phyloP scores from a whole-genome alignment of 2,113 vertebrate species.

The Sebastes fasciatus region DNA sequence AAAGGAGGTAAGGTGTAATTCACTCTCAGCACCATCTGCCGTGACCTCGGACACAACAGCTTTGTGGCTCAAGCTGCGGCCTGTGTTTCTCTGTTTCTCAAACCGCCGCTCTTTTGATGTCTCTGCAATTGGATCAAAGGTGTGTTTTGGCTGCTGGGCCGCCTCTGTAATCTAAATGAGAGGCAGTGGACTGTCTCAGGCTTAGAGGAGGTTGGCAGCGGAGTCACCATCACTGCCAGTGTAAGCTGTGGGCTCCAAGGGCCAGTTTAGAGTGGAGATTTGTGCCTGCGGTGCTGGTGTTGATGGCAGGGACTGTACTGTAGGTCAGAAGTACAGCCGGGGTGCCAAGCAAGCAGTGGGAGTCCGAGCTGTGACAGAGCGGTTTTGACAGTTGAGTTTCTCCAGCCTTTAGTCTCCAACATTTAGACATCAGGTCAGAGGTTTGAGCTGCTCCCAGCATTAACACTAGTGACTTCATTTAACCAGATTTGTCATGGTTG shows the following conservation, averaged over 20 bases:
- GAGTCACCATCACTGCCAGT: conserved; percentile 42
- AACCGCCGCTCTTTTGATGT: conserved; percentile 56
- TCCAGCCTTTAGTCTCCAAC: conserved; percentile 28
- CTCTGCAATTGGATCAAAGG: conserved; percentile 66
- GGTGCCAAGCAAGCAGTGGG: conserved; percentile 42
- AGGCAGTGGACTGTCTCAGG: conserved; percentile 58
- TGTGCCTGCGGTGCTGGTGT: conserved; percentile 59
- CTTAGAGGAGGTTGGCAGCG: conserved; percentile 65
- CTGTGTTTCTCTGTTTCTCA: conserved; percentile 49
- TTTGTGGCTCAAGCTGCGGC: conserved; percentile 44
- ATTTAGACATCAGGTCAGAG: conserved; percentile 36
- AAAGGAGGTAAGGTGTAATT: conserved; percentile 85
- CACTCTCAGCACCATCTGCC: conserved; percentile 23
- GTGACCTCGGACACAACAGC: conserved; percentile 44
- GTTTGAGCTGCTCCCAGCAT: conserved; percentile 4
- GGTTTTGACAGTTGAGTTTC: conserved; percentile 32
- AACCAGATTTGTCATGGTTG: neutral
- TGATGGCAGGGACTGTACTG: conserved; percentile 42
- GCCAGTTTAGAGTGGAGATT: conserved; percentile 63
- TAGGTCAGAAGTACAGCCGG: conserved; percentile 38
- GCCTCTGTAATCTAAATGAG: conserved; percentile 70
- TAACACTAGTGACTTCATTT: neutral
- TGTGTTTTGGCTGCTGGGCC: conserved; percentile 57
- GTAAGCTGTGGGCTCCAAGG: conserved; percentile 58
- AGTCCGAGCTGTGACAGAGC: conserved; percentile 40